These are phyloP conservation scores for Bufotes viridis DNA, from an alignment of 2,797 vertebrate genomes.

Conservation along the genomic window DNA sequence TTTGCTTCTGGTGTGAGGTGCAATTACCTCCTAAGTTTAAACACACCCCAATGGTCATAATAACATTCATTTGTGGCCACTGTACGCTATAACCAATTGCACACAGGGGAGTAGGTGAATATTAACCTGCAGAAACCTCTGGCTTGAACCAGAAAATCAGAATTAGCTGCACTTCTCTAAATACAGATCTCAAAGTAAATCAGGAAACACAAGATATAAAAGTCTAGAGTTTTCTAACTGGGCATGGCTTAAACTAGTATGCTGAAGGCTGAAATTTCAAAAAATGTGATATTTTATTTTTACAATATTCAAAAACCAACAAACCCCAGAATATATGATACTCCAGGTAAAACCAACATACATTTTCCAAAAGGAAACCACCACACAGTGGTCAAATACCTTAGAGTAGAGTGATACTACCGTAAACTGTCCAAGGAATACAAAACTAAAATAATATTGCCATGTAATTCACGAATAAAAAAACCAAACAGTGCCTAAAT, in stretches of 20 bases:
- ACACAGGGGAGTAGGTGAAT: background rate
- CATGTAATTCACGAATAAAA: background rate
- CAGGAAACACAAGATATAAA: background rate
- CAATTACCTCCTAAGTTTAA: background rate
- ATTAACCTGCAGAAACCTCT: slow-evolving; percentile 13
- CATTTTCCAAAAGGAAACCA: too few species aligned
- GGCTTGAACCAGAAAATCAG: slow-evolving; percentile 12
- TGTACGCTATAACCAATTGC: background rate
- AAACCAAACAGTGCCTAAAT: background rate
- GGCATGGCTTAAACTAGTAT: background rate
- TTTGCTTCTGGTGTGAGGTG: background rate
- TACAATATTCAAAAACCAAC: background rate
- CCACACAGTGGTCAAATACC: too few species aligned
- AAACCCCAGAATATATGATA: background rate
- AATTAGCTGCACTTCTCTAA: slow-evolving; percentile 15
- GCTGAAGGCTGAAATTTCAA: background rate
- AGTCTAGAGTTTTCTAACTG: background rate
- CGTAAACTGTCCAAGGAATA: too few species aligned
- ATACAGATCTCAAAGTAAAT: slow-evolving; percentile 12
- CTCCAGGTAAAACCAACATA: too few species aligned
- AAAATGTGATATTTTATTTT: background rate
- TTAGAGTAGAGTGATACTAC: too few species aligned
- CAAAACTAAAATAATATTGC: too few species aligned
- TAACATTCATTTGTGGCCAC: slow-evolving; percentile 3
- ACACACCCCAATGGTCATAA: background rate